These are phyloP conservation scores for Myoxocephalus aenaeus DNA, from an alignment of 2,797 vertebrate genomes.

Conservation along the genomic window DNA sequence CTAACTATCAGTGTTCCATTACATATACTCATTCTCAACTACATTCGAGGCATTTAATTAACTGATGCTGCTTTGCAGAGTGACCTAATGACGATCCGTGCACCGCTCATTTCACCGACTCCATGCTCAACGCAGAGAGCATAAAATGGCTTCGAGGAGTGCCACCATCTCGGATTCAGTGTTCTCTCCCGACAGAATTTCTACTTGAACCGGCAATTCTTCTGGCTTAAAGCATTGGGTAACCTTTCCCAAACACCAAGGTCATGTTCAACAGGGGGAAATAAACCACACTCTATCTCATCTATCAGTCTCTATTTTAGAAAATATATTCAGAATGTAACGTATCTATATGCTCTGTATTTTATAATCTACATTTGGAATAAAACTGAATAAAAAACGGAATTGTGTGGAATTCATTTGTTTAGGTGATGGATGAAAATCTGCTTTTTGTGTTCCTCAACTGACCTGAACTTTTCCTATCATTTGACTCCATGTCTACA, in stretches of 20 bases:
- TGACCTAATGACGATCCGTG: slow-evolving; percentile 8
- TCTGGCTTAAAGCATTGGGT: slow-evolving; percentile 21
- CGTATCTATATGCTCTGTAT: neutral
- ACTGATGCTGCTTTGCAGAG: slow-evolving; percentile 13
- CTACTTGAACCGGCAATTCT: slow-evolving; percentile 8
- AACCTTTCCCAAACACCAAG: slow-evolving; percentile 22
- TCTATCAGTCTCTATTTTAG: neutral
- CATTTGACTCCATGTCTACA: neutral
- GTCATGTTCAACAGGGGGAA: slow-evolving; percentile 15
- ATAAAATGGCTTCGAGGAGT: slow-evolving; percentile 44
- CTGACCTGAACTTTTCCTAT: neutral
- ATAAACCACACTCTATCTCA: neutral
- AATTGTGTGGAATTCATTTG: neutral
- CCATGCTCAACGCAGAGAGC: slow-evolving; percentile 2
- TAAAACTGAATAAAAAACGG: neutral
- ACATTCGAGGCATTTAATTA: slow-evolving; percentile 6
- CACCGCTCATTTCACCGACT: slow-evolving; percentile 5
- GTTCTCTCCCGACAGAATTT: slow-evolving; percentile 25
- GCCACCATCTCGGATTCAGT: slow-evolving; percentile 48
- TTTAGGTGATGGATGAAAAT: neutral
- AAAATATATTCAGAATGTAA: neutral
- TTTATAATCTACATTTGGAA: neutral
- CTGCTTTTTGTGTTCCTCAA: neutral
- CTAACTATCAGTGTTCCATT: slow-evolving; percentile 1
- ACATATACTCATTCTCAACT: neutral